Evolutionary conservation across 2,888 invertebrate species (phyloP), one percentile per base, ranked within the genome.

Genomic region (Nephrotoma guestfalica): DNA sequence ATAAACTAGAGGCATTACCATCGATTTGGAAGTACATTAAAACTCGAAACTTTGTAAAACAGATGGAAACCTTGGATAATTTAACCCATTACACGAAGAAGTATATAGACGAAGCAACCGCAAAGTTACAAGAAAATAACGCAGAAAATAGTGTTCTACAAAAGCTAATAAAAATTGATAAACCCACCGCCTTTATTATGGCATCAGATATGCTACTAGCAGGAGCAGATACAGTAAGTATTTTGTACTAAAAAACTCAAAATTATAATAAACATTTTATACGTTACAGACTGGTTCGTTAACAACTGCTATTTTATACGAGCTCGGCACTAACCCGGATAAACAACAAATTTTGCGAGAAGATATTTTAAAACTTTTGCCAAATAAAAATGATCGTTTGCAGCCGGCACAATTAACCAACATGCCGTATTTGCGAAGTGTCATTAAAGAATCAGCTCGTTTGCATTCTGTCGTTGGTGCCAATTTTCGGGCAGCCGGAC

Each of bases 371-470:
- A 89, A 89, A 0, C 89, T 91, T 9, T 88, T 92, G 47, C 90
- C 91, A 0, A 87, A 89, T 4, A 90, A 89, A 86, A 88, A 90
- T 51, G 89, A 90, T 3, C 89, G 89, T 30, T 88, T 93, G n/a
- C 92, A 91, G 0, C 88, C 90, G 0, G 89, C 90, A 6, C 89
- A 91, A 87, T 88, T 93, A n/a, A 90, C 91, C 30, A 89, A 91
- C 83, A 91, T 93, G 87, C 91, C 93, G 0, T 95, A 94, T 89
- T 89, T 95, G 13, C 94, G 92, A 88, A 95, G 95, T 0, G 95
- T 94, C 89, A 92, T 95, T 51, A 95, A 95, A 89, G 95, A 96
- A 90, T 92, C 94, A 0, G 90, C 95, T 87, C 92, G 95, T 89
- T 86, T 94, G 11, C 91, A 92, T 88, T 93, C 94, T 0, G 92